A percentile compares a stretch with the other conserved stretches of the same genome.
These are phyloP conservation scores for Phyllotis vaccarum DNA, from an alignment of 2,797 vertebrate species.

Conservation along the genomic window DNA sequence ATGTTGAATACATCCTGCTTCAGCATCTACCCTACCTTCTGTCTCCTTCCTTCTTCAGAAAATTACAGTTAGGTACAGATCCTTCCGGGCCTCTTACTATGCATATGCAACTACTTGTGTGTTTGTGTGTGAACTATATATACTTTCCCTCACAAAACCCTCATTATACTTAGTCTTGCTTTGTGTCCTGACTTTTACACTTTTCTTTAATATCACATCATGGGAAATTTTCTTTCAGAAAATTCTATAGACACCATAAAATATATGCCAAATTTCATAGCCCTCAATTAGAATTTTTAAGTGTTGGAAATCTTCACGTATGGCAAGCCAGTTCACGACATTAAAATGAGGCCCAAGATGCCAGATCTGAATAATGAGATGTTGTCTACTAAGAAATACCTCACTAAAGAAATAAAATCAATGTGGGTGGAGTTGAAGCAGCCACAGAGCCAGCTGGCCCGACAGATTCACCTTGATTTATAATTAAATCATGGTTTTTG, in stretches of 20 bases:
- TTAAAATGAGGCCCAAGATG: neutral
- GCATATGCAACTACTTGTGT: neutral
- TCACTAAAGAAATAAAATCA: constrained; percentile 30
- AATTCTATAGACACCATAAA: neutral
- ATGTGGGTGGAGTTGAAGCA: neutral
- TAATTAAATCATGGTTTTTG: constrained; percentile 47
- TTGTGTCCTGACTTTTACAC: neutral
- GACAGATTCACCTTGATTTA: neutral
- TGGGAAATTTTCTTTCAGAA: neutral
- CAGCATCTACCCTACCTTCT: neutral
- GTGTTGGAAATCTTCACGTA: constrained; percentile 4
- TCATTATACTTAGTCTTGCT: neutral
- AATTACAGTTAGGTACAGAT: neutral
- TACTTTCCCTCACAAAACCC: neutral
- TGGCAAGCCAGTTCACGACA: neutral
- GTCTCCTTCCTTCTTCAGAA: neutral
- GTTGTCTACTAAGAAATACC: constrained; percentile 33
- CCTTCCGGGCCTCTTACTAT: neutral
- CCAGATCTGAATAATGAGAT: neutral
- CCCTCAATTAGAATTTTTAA: neutral
- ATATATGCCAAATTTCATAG: neutral
- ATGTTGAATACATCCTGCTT: neutral
- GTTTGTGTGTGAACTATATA: neutral
- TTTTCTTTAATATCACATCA: neutral
- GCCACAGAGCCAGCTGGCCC: neutral